Evolutionary conservation across 2,113 vertebrate genomes (phyloP).

Genomic region (Centropus bengalensis): DNA sequence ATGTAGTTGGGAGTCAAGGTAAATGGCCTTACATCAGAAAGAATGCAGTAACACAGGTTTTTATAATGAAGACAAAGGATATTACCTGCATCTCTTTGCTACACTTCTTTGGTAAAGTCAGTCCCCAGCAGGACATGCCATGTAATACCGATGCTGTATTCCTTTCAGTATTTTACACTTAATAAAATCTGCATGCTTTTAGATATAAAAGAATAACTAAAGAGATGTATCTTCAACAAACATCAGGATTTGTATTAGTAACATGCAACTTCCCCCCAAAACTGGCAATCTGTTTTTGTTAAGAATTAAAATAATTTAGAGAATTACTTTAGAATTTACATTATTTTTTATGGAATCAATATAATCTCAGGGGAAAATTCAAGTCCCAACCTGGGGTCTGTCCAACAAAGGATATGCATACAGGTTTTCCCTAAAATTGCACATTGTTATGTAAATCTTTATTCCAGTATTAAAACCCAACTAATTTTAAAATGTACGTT

Average conservation of each 20-base stretch:
- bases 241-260: neutral
- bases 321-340: neutral
- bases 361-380: neutral
- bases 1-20: constrained; percentile 71
- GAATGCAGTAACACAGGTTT: constrained; percentile 55
- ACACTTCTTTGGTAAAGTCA: constrained; percentile 72
- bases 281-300: neutral
- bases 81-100: constrained; percentile 50
- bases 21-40: constrained; percentile 77
- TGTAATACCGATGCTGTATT: constrained; percentile 27
- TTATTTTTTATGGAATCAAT: neutral
- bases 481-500: neutral
- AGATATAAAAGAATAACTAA: constrained; percentile 32
- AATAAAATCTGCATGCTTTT: constrained; percentile 29
- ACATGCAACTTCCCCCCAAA: neutral
- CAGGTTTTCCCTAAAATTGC: neutral
- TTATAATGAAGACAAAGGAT: constrained; percentile 76
- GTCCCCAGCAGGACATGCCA: constrained; percentile 63
- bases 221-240: constrained; percentile 7
- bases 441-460: neutral
- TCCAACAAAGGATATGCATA: neutral
- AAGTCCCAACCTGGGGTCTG: neutral
- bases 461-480: neutral
- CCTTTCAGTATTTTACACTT: constrained; percentile 35
- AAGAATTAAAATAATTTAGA: neutral